Evolutionary conservation across 2,113 vertebrate species (phyloP).

Genomic region (Eretmodus cyanostictus): DNA sequence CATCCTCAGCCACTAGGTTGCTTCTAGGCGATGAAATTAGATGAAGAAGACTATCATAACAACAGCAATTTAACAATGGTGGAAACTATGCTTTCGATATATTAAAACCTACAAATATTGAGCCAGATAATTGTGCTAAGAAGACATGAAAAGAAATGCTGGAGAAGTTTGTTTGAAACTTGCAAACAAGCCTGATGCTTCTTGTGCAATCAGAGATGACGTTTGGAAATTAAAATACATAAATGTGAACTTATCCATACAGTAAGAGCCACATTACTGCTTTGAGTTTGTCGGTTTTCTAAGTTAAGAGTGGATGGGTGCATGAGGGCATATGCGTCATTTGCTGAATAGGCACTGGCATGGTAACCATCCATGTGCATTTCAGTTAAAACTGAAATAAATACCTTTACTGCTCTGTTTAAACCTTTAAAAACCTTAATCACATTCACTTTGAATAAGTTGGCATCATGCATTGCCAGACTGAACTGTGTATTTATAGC

Average conservation of each 20-base stretch:
- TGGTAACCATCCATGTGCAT: not conserved
- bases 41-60: not conserved
- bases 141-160: not conserved
- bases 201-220: not conserved
- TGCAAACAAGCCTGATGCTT: not conserved
- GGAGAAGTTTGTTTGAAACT: not conserved
- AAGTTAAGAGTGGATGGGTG: not conserved
- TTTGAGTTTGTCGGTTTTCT: not conserved
- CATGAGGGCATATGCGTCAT: not conserved
- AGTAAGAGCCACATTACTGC: not conserved
- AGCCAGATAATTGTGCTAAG: not conserved
- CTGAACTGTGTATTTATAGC: not conserved
- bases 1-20: not conserved
- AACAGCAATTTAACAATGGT: not conserved
- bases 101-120: slow-evolving; percentile 18
- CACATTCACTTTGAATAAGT: not conserved
- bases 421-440: not conserved
- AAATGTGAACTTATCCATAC: not conserved
- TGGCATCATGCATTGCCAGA: not conserved
- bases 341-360: not conserved
- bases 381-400: not conserved
- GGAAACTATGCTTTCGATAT: not conserved
- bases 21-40: not conserved
- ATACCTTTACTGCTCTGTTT: not conserved
- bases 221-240: not conserved